Conservation (phyloP, 1,140 invertebrate species). For the Stegodyphus dumicola region DNA sequence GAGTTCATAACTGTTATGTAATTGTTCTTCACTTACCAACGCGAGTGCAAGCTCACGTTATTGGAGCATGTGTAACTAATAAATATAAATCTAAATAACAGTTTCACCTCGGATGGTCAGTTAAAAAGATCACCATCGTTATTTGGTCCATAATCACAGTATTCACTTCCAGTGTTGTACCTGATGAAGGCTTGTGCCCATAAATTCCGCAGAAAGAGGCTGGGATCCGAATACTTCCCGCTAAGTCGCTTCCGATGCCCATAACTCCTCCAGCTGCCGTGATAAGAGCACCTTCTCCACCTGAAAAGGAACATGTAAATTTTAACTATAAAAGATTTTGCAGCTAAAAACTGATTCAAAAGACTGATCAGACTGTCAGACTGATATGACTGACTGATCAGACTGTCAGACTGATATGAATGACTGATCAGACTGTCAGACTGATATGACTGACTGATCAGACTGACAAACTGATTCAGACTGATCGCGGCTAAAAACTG, state of each 20-base stretch:
- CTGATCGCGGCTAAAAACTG: too few relatives aligned
- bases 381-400: too few relatives aligned
- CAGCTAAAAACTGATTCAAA: too few relatives aligned
- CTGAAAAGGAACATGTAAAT: not conserved
- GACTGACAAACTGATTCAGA: too few relatives aligned
- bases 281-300: slow-evolving; percentile 72
- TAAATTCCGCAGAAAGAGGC: slow-evolving; percentile 94
- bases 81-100: not conserved
- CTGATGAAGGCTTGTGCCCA: slow-evolving; percentile 90
- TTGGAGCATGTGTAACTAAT: not conserved
- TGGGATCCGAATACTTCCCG: slow-evolving; percentile 95
- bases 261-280: slow-evolving; percentile 83
- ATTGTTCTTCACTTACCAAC: too few relatives aligned
- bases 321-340: too few relatives aligned
- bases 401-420: too few relatives aligned
- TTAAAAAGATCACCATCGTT: not conserved
- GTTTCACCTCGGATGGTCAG: not conserved
- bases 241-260: slow-evolving; percentile 94
- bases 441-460: too few relatives aligned
- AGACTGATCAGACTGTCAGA: too few relatives aligned
- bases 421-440: too few relatives aligned
- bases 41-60: too few relatives aligned
- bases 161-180: slow-evolving; percentile 65
- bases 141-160: not conserved
- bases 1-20: too few relatives aligned